These are phyloP conservation scores for Mythimna loreyi DNA, from an alignment of 2,888 invertebrate species.

Conservation along the genomic window DNA sequence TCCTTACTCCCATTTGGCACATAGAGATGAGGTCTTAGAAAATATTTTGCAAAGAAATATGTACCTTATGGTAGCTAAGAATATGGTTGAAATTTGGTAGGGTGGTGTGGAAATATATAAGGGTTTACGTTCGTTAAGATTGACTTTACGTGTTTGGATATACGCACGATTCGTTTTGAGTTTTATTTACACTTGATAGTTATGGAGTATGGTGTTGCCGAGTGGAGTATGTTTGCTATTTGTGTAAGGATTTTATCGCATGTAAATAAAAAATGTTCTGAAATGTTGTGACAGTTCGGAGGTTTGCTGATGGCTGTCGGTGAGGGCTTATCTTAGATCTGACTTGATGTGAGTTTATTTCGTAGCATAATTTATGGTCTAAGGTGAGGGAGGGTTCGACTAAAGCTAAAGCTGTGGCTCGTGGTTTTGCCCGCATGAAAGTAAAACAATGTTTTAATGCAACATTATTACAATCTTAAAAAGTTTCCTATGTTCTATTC, in stretches of 20 bases:
- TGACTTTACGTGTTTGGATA: slow-evolving; percentile 62
- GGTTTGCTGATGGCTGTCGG: background rate
- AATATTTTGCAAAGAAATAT: slow-evolving; percentile 12
- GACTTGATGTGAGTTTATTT: background rate
- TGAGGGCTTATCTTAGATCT: background rate
- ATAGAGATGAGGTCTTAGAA: slow-evolving; percentile 54
- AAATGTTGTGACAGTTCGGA: slow-evolving; percentile 9
- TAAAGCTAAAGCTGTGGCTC: no score
- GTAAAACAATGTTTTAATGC: no score
- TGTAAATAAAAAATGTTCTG: slow-evolving; percentile 39
- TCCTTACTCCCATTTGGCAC: slow-evolving; percentile 55
- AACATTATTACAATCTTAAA: no score
- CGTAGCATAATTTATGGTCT: no score
- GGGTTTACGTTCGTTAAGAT: slow-evolving; percentile 64
- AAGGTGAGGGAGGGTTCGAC: no score
- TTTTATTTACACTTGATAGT: slow-evolving; percentile 64
- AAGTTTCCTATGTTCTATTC: no score
- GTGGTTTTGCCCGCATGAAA: no score
- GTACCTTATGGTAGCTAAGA: background rate
- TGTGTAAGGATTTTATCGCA: slow-evolving; percentile 42
- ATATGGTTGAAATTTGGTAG: slow-evolving; percentile 23
- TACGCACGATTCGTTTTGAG: slow-evolving; percentile 62
- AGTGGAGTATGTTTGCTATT: slow-evolving; percentile 32
- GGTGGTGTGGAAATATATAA: slow-evolving; percentile 20
- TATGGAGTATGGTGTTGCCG: slow-evolving; percentile 38